A percentile compares a stretch with the other conserved stretches of the same genome.
Evolutionary conservation across 2,113 vertebrate genomes (phyloP).

Genomic region (Choloepus hoffmanni): DNA sequence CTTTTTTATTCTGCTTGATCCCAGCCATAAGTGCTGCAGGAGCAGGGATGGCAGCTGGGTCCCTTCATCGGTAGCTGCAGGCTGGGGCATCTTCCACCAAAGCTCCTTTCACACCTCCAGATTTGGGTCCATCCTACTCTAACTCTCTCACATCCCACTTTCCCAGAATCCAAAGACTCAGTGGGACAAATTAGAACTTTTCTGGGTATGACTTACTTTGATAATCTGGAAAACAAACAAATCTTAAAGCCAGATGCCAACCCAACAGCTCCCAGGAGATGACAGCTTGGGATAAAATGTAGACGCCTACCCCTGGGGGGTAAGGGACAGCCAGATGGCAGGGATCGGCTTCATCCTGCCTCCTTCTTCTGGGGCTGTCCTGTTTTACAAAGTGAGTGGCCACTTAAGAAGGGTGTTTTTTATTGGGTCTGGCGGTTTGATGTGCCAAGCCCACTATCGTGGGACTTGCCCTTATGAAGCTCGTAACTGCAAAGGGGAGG

Average conservation of each 20-base stretch:
- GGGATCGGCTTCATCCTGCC: neutral
- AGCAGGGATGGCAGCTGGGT: neutral
- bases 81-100: neutral
- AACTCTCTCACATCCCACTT: neutral
- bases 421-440: too few relatives aligned
- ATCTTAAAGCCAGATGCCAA: conserved; percentile 43
- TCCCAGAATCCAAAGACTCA: neutral
- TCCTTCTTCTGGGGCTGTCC: neutral
- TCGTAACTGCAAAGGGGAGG: too few relatives aligned
- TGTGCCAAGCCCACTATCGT: too few relatives aligned
- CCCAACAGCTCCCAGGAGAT: neutral
- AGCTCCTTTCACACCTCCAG: neutral
- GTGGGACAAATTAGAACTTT: neutral
- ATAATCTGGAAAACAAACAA: conserved; percentile 43
- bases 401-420: neutral
- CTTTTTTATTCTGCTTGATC: neutral
- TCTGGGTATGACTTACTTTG: neutral
- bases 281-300: conserved; percentile 26
- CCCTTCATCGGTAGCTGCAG: neutral
- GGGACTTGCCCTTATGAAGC: too few relatives aligned
- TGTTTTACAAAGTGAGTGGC: neutral
- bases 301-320: neutral
- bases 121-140: neutral
- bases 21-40: neutral
- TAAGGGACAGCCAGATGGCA: neutral